Percentiles rank a stretch among this genome's conserved stretches.
Evolutionary conservation across 1,140 invertebrate genomes (phyloP).

Genomic region (Neuroterus valhalla): DNA sequence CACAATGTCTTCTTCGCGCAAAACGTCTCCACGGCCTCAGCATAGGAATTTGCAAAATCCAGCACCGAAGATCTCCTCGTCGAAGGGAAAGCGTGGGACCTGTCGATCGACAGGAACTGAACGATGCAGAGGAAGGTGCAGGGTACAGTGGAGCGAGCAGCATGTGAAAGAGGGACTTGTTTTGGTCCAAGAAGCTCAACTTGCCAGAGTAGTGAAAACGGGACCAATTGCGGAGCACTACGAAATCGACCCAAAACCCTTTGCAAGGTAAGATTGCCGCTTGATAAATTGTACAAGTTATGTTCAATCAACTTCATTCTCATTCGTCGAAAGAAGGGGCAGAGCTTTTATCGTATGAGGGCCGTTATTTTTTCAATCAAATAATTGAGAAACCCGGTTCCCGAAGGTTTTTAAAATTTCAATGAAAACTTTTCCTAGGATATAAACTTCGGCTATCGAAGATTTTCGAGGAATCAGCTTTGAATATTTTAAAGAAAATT

Average conservation of each 20-base stretch:
- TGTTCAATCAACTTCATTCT: too few species aligned
- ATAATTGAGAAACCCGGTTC: too few species aligned
- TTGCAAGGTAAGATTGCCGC: slow-evolving; percentile 66
- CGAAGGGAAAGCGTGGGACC: slow-evolving; percentile 47
- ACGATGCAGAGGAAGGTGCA: slow-evolving; percentile 67
- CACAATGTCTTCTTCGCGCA: slow-evolving; percentile 70
- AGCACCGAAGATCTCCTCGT: slow-evolving; percentile 47
- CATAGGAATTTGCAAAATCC: slow-evolving; percentile 63
- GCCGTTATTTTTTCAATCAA: too few species aligned
- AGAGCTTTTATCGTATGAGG: too few species aligned
- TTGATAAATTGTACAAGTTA: neutral
- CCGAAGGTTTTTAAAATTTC: too few species aligned
- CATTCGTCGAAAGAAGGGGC: too few species aligned
- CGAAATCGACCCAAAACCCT: slow-evolving; percentile 71
- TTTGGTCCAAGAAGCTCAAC: slow-evolving; percentile 69
- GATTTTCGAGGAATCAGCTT: too few species aligned
- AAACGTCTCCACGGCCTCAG: slow-evolving; percentile 64
- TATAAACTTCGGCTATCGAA: too few species aligned
- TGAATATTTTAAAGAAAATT: too few species aligned
- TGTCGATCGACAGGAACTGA: slow-evolving; percentile 51
- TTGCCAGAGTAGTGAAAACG: slow-evolving; percentile 71
- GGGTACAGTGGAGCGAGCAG: slow-evolving; percentile 73
- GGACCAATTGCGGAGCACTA: slow-evolving; percentile 71
- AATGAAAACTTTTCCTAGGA: too few species aligned
- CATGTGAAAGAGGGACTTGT: slow-evolving; percentile 73